A percentile compares a stretch with the other conserved stretches of the same genome.
phyloP scores from a whole-genome alignment of 2,888 invertebrate species.

The Coleophora deauratella region DNA sequence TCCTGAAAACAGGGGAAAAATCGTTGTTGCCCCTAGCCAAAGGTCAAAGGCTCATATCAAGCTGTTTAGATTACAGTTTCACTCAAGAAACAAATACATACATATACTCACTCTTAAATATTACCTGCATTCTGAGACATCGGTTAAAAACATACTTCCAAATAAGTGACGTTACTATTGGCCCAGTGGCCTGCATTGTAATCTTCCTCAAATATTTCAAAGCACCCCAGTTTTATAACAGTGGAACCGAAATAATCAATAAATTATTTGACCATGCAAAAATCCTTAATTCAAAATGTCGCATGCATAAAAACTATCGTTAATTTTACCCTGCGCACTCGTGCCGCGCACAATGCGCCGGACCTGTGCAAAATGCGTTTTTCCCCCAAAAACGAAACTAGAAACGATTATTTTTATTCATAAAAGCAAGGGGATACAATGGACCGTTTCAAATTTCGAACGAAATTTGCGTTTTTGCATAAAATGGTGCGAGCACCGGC shows the following conservation, averaged over 20 bases:
- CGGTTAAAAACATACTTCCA: no score
- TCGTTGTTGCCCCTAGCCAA: no score
- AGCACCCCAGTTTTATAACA: slow-evolving; percentile 9
- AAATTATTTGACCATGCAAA: slow-evolving; percentile 46
- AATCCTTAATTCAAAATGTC: slow-evolving; percentile 50
- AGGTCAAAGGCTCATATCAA: no score
- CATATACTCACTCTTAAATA: no score
- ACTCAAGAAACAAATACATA: no score
- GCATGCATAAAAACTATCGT: slow-evolving; percentile 60
- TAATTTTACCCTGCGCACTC: slow-evolving; percentile 53
- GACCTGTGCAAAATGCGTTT: slow-evolving; percentile 39
- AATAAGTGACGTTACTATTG: no score
- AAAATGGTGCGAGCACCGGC: slow-evolving; percentile 64
- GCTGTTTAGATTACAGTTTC: no score
- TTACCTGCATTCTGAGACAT: no score
- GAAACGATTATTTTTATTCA: slow-evolving; percentile 67
- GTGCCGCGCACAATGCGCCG: slow-evolving; percentile 32
- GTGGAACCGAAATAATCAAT: slow-evolving; percentile 32
- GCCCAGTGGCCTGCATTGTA: slow-evolving; percentile 16
- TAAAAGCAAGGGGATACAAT: slow-evolving; percentile 49
- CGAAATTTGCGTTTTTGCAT: slow-evolving; percentile 74
- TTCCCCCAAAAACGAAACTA: slow-evolving; percentile 58
- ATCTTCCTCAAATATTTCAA: slow-evolving; percentile 22
- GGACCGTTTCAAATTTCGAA: slow-evolving; percentile 71
- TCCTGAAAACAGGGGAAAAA: no score